Evolutionary conservation across 2,113 vertebrate genomes (phyloP).

Genomic region (Antechinus stuartii): DNA sequence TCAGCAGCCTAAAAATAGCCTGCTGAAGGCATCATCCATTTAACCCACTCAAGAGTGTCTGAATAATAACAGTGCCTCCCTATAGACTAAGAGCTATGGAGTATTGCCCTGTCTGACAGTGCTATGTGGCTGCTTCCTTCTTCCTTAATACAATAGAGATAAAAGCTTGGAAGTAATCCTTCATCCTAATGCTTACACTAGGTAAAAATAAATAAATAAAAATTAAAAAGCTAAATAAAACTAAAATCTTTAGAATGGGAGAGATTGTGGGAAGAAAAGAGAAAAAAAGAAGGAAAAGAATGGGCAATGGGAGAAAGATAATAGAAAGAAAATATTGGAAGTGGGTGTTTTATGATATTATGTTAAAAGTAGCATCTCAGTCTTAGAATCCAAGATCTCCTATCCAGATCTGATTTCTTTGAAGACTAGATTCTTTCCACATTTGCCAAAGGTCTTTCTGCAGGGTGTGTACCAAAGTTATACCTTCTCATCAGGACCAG

Average conservation of each 20-base stretch:
- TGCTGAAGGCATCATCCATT: not conserved
- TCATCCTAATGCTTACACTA: not conserved
- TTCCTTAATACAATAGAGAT: not conserved
- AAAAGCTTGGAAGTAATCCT: not conserved
- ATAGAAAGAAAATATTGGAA: not conserved
- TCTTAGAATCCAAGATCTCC: not conserved
- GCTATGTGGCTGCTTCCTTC: not conserved
- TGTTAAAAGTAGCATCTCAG: not conserved
- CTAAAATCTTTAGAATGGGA: not conserved
- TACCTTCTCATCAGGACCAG: not conserved
- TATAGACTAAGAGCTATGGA: not conserved
- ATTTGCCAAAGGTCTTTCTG: not conserved
- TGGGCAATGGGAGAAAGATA: not conserved
- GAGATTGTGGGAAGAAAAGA: not conserved
- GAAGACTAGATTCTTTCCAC: not conserved
- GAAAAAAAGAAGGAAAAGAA: not conserved
- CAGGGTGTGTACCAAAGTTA: not conserved
- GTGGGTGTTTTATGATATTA: not conserved
- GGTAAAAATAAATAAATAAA: not conserved
- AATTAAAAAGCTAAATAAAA: not conserved
- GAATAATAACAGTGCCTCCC: not conserved
- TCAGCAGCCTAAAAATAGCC: accelerated
- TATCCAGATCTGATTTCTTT: not conserved
- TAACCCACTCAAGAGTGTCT: not conserved
- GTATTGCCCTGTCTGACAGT: not conserved